These are phyloP conservation scores for Teleogryllus occipitalis DNA, from an alignment of 1,140 invertebrate species.

Conservation along the genomic window DNA sequence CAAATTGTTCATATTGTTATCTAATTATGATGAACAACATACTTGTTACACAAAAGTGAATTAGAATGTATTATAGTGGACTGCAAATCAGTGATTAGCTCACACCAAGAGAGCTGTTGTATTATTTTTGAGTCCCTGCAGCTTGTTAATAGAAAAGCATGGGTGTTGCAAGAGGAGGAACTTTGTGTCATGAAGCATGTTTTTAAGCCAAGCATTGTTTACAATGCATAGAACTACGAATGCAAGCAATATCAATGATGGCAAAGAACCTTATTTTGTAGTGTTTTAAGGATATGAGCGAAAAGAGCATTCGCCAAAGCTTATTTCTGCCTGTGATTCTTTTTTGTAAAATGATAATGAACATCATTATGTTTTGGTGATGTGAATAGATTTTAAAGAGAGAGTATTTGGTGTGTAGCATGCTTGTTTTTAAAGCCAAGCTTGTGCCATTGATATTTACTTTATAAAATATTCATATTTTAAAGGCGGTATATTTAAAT, in stretches of 20 bases:
- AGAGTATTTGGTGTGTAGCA: not conserved
- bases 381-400: conserved; percentile 14
- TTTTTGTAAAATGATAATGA: conserved; percentile 18
- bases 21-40: not conserved
- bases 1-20: not conserved
- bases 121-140: conserved; percentile 1
- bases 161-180: not conserved
- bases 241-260: not conserved
- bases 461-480: conserved; percentile 7
- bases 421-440: conserved; percentile 10
- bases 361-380: conserved; percentile 17
- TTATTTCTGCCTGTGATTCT: conserved; percentile 18
- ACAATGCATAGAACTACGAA: not conserved
- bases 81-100: not conserved
- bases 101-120: not conserved
- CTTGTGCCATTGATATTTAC: conserved; percentile 6
- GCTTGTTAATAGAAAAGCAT: not conserved
- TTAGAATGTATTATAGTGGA: not conserved
- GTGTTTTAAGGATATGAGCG: not conserved
- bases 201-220: not conserved
- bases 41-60: not conserved
- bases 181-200: not conserved
- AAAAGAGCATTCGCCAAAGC: conserved; percentile 2
- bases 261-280: conserved; percentile 1
- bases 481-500: not conserved